A percentile compares a stretch with the other conserved stretches of the same genome.
Evolutionary conservation across 2,113 vertebrate species (phyloP).

Genomic region (Oncorhynchus tshawytscha): DNA sequence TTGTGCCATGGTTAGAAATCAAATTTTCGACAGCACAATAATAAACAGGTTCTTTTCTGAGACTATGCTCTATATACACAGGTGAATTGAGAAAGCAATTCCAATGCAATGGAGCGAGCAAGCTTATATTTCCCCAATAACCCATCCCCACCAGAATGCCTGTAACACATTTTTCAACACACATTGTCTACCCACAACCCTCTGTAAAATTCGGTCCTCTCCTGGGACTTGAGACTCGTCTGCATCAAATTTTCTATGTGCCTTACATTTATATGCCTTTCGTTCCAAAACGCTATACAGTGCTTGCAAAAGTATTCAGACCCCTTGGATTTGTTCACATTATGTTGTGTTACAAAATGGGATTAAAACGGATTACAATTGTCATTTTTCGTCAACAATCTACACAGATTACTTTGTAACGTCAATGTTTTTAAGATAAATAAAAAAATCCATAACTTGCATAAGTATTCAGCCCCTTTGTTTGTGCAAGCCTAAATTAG

Average conservation of each 20-base stretch:
- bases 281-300: too few relatives aligned
- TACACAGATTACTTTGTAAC: too few relatives aligned
- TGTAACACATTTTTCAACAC: conserved; percentile 24
- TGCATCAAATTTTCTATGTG: background rate
- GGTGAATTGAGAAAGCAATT: conserved; percentile 65
- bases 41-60: conserved; percentile 53
- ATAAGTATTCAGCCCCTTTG: too few relatives aligned
- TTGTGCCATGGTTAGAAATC: conserved; percentile 19
- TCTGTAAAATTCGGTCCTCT: background rate
- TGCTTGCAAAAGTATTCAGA: too few relatives aligned
- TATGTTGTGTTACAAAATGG: too few relatives aligned
- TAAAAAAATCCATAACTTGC: too few relatives aligned
- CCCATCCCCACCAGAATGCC: conserved; percentile 43
- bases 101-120: conserved; percentile 52
- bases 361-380: too few relatives aligned
- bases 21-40: conserved; percentile 19
- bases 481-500: too few relatives aligned
- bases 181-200: conserved; percentile 1
- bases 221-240: background rate
- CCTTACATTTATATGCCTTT: too few relatives aligned
- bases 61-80: conserved; percentile 31
- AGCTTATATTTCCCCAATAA: conserved; percentile 58
- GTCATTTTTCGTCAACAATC: too few relatives aligned
- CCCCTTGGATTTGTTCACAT: too few relatives aligned
- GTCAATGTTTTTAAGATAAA: too few relatives aligned